Percentiles rank a stretch among this genome's conserved stretches.
Conservation (phyloP, 2,888 invertebrate species). For the Dryadula phaetusa region DNA sequence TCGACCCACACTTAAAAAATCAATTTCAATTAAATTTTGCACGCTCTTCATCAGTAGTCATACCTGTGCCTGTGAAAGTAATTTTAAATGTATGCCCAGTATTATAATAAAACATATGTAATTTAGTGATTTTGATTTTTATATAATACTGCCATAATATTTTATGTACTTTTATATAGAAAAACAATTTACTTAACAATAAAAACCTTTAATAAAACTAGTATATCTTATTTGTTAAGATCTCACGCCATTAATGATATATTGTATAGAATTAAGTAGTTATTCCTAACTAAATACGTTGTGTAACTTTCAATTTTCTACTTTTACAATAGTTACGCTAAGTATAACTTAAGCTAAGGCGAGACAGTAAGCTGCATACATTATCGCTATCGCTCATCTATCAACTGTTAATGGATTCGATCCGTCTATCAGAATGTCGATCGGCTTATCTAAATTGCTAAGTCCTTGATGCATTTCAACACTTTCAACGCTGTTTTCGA, state of each 20-base stretch:
- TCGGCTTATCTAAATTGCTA: conserved; percentile 64
- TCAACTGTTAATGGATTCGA: conserved; percentile 65
- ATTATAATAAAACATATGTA: neutral
- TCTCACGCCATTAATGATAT: too few species aligned
- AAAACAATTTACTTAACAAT: too few species aligned
- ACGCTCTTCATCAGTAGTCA: neutral
- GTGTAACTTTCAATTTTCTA: neutral
- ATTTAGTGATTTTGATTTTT: neutral
- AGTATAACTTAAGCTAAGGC: conserved; percentile 9
- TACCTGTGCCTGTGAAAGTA: neutral
- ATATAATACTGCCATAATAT: too few species aligned
- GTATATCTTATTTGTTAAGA: too few species aligned
- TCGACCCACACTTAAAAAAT: neutral
- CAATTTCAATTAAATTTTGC: conserved; percentile 15
- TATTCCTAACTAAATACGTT: neutral
- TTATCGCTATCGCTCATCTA: conserved; percentile 51
- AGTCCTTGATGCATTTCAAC: conserved; percentile 67
- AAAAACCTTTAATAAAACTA: too few species aligned
- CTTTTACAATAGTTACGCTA: neutral
- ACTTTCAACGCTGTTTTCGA: conserved; percentile 50
- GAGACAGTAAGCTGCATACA: conserved; percentile 42
- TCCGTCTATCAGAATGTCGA: conserved; percentile 63
- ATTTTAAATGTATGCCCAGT: neutral
- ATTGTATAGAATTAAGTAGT: conserved; percentile 2
- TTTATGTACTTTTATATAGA: too few species aligned